Conservation (phyloP, 2,888 invertebrate genomes). For the Pyrrhosoma nymphula region DNA sequence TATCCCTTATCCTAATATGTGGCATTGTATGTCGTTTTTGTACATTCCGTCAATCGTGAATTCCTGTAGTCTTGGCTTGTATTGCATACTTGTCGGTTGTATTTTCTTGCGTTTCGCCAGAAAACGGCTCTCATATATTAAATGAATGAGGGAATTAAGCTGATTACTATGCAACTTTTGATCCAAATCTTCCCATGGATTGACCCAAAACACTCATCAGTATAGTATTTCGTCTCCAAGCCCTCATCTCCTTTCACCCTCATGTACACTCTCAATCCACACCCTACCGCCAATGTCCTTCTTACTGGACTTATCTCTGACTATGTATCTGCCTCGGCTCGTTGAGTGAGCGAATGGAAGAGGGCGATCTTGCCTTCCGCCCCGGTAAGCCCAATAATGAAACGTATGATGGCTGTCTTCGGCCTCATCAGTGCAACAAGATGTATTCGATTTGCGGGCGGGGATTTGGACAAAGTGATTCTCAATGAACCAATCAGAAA, state of each 20-base stretch:
- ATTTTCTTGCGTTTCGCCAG: no score
- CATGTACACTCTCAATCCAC: neutral
- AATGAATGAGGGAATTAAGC: no score
- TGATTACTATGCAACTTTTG: neutral
- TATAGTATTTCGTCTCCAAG: neutral
- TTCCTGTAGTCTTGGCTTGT: no score
- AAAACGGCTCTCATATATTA: no score
- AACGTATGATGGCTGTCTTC: conserved; percentile 44
- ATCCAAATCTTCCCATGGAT: neutral
- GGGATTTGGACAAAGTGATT: conserved; percentile 44
- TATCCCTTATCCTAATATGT: no score
- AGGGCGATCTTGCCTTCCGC: conserved; percentile 12
- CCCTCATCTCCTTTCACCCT: neutral
- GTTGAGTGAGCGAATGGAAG: neutral
- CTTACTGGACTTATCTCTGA: neutral
- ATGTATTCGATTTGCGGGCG: conserved; percentile 29
- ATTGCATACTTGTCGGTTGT: no score
- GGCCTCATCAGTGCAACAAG: conserved; percentile 31
- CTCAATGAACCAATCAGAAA: conserved; percentile 49
- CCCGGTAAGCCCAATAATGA: conserved; percentile 34
- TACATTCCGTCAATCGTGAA: no score
- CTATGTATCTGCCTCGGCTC: neutral
- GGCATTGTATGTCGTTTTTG: no score
- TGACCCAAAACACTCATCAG: neutral
- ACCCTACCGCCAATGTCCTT: neutral